phyloP scores from a whole-genome alignment of 2,797 vertebrate species.

The Gephyroberyx darwinii region DNA sequence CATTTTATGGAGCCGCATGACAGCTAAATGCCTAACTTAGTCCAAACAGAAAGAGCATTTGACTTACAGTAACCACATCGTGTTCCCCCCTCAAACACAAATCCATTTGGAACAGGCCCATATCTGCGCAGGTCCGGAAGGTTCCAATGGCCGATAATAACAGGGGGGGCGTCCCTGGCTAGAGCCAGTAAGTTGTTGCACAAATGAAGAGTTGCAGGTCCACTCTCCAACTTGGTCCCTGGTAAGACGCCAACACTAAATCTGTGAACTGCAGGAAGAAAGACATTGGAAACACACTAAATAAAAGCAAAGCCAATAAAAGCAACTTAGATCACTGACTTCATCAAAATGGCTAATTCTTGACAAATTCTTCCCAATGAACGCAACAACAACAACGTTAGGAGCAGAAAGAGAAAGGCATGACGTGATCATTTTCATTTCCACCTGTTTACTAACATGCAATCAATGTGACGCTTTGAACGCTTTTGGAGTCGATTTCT shows the following conservation, averaged over 20 bases:
- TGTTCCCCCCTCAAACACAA: conserved; percentile 97
- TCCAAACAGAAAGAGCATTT: conserved; percentile 40
- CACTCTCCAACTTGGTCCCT: conserved; percentile 93
- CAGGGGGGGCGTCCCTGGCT: conserved; percentile 87
- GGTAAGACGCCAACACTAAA: conserved; percentile 89
- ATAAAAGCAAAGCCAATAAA: not conserved
- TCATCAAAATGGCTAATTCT: not conserved
- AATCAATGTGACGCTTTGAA: too few relatives aligned
- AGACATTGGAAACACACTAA: not conserved
- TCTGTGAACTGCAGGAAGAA: conserved; percentile 75
- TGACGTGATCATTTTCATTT: not conserved
- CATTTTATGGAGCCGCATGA: conserved; percentile 4
- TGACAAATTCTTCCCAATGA: not conserved
- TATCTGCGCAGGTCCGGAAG: conserved; percentile 93
- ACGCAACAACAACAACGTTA: not conserved
- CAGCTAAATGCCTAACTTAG: not conserved
- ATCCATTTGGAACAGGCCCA: conserved; percentile 91
- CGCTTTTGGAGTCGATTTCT: too few relatives aligned
- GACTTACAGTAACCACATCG: conserved; percentile 96
- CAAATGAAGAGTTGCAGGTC: conserved; percentile 92
- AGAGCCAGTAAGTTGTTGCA: conserved; percentile 93
- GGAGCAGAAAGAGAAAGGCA: not conserved
- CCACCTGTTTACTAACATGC: too few relatives aligned
- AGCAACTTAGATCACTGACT: not conserved
- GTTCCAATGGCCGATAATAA: conserved; percentile 91